Base-by-base conservation (phyloP, 2,888 invertebrate genomes). In the Colletes collaris region DNA sequence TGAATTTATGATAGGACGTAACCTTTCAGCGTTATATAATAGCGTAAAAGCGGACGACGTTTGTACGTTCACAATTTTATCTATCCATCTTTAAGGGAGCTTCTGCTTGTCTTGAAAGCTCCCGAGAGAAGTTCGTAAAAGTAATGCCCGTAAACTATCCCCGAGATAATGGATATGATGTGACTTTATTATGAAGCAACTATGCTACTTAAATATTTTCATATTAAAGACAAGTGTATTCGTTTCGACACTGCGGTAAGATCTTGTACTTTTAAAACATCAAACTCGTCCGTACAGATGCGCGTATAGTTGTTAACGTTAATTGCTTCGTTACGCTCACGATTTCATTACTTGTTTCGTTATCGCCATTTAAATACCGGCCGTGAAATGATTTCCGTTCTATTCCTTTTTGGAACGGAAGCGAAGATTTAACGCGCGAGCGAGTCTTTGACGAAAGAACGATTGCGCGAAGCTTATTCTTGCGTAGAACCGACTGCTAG, bases 81-180 rank as follows among this genome's bases (percentile, higher is more conserved):
- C 78, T 78, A 65, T 78, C 68, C 70, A 78, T 79, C 79, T 74
- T 79, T 80, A 79, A 58, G 74, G 65, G 80, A 62, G 69, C 80
- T 79, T 73, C 62, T 27, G 55, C 73, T 66, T 79, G 79, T 73
- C 65, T 69, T 73, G 63, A 80, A 69, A 79, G 74, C 79, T 66
- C 79, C 49, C 40, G 27, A 27, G 65, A 49, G 65, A 74, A 79
- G 79, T 80, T 73, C 79, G 74, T 74, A 73, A 80, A 79, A 69
- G 79, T 73, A 35, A 16, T 50, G 73, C 65, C 27, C 73, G 68
- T 74, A 74, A 79, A 79, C 60, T 79, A 66, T 27, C 44, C 53
- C 16, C 53, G 62, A 53, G 79, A 69, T 80, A 80, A 80, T 73
- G 79, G 79, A 35, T 56, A 8, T 62, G 80, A 79, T 79, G 79